Percentiles rank a stretch among this genome's conserved stretches.
phyloP scores from a whole-genome alignment of 2,888 invertebrate genomes.

The Drosophila meridiana region DNA sequence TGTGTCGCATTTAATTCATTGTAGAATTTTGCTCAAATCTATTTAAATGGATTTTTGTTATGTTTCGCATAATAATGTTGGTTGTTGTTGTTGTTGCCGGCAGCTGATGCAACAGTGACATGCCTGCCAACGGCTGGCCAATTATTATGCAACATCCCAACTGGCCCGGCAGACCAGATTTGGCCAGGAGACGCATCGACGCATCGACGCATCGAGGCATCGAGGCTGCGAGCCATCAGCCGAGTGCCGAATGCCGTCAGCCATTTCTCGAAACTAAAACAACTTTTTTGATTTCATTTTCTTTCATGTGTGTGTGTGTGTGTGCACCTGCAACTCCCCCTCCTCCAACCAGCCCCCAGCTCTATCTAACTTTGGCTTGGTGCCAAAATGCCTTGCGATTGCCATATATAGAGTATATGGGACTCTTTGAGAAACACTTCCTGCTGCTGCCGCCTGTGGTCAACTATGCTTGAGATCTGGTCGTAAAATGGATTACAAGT shows the following conservation, averaged over 20 bases:
- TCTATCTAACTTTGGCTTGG: constrained; percentile 11
- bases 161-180: constrained; percentile 42
- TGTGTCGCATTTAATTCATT: constrained; percentile 35
- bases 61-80: constrained; percentile 10
- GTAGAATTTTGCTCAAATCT: constrained; percentile 51
- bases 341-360: neutral
- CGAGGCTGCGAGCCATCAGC: constrained; percentile 17
- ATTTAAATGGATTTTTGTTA: neutral
- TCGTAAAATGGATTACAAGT: constrained; percentile 73
- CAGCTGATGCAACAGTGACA: constrained; percentile 65
- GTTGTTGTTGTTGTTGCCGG: neutral
- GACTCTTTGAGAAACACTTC: constrained; percentile 65
- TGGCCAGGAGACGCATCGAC: constrained; percentile 59
- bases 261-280: constrained; percentile 64
- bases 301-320: neutral
- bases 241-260: constrained; percentile 22
- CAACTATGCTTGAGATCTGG: constrained; percentile 62
- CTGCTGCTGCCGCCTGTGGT: constrained; percentile 62
- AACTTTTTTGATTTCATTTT: constrained; percentile 52
- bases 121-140: constrained; percentile 24
- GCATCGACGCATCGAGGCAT: constrained; percentile 57
- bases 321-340: constrained; percentile 8
- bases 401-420: constrained; percentile 44
- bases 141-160: constrained; percentile 46
- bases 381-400: constrained; percentile 51